Conservation (phyloP, 2,113 vertebrate species). For the Leiothrix lutea region DNA sequence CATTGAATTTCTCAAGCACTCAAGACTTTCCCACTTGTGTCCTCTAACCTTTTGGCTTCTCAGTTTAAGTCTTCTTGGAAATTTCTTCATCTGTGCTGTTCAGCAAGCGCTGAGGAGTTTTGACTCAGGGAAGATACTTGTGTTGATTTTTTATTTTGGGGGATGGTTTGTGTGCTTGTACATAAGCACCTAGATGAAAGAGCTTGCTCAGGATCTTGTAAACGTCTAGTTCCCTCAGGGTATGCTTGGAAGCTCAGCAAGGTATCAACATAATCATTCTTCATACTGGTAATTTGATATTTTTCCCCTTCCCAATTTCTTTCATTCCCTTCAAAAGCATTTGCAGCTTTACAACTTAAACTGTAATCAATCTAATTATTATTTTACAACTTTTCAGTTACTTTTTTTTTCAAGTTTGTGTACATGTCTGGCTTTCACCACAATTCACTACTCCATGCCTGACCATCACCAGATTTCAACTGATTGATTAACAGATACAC, state of each 20-base stretch:
- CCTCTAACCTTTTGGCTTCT: neutral
- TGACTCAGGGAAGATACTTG: neutral
- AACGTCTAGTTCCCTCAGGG: neutral
- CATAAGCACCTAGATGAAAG: neutral
- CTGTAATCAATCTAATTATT: neutral
- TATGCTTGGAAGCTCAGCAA: neutral
- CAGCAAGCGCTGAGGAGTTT: neutral
- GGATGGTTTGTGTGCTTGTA: neutral
- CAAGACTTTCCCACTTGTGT: neutral
- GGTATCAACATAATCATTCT: neutral
- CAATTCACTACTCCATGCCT: neutral
- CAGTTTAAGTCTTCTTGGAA: neutral
- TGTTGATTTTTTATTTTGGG: neutral
- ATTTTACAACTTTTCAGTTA: neutral
- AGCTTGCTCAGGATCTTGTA: neutral
- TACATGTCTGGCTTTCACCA: neutral
- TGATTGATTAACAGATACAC: neutral
- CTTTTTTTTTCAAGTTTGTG: rapidly evolving
- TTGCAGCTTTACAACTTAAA: neutral
- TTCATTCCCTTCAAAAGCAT: neutral
- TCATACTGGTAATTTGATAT: neutral
- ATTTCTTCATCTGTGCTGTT: neutral
- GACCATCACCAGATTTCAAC: neutral
- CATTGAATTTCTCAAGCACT: neutral
- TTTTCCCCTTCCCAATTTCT: neutral